Conservation (phyloP, 2,888 invertebrate species). For the Autographa pulchrina region DNA sequence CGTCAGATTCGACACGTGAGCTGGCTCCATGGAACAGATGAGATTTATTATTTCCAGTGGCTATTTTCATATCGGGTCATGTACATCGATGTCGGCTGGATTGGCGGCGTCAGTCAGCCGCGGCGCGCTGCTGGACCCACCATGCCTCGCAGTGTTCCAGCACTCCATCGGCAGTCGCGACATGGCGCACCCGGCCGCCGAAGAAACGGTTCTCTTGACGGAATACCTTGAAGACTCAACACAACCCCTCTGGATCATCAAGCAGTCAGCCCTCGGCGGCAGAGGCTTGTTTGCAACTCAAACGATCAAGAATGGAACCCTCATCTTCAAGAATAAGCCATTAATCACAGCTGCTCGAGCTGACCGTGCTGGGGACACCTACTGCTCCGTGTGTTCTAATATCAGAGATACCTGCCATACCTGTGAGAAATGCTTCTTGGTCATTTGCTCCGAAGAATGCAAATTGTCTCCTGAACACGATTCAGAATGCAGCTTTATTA, state of each 20-base stretch:
- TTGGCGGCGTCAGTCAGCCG: conserved; percentile 74
- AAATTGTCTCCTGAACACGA: conserved; percentile 87
- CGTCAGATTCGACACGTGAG: conserved; percentile 80
- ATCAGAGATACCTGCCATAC: conserved; percentile 71
- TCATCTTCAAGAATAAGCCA: conserved; percentile 92
- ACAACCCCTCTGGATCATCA: conserved; percentile 87
- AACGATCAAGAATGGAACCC: conserved; percentile 90
- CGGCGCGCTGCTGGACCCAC: conserved; percentile 63
- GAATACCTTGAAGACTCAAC: conserved; percentile 53
- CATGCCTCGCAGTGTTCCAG: conserved; percentile 60
- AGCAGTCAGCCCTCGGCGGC: conserved; percentile 90
- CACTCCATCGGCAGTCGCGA: conserved; percentile 47
- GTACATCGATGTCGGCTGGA: conserved; percentile 68
- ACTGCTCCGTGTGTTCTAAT: conserved; percentile 91
- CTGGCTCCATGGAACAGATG: conserved; percentile 73
- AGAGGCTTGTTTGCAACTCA: conserved; percentile 92
- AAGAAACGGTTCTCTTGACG: conserved; percentile 47
- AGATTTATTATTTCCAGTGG: conserved; percentile 79
- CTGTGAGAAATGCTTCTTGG: conserved; percentile 91
- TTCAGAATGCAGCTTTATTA: conserved; percentile 90
- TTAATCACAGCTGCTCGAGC: conserved; percentile 91
- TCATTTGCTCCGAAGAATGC: conserved; percentile 91
- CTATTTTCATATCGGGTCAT: conserved; percentile 85
- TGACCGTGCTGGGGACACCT: conserved; percentile 83
- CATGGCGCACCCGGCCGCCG: conserved; percentile 57